Evolutionary conservation across 2,797 vertebrate genomes (phyloP), one percentile per base, ranked within the genome.

Genomic region (Sandelia bainsii): DNA sequence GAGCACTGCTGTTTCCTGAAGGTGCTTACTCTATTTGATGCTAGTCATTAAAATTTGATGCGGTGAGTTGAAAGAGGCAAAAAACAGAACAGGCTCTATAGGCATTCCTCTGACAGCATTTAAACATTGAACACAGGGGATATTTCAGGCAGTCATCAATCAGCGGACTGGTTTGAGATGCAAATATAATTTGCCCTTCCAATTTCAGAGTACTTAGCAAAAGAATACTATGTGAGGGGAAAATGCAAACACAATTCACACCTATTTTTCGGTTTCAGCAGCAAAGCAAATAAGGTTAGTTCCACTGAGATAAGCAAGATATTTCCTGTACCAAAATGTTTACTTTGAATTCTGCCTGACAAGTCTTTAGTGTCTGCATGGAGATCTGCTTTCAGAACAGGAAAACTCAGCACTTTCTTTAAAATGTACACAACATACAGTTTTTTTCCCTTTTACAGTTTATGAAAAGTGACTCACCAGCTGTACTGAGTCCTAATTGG

Each of bases 401-500:
- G n/a, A 46, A 68, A 62, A 22, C 25, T 48, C 65, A 72, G 50
- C 34, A 46, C 42, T 70, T 71, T 59, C 23, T 13, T 14, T 53
- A 45, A 60, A 71, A 44, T 37, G 4, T 13, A 59, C 62, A 70
- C 73, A 62, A 67, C 56, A 56, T 10, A 70, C 23, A 8, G 39
- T 44, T 63, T 63, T 29, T 12, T 45, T 46, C 58, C 66, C 40
- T 56, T 73, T 65, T 52, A 62, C 49, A 45, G 27, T 54, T 54
- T 20, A 62, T 62, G 44, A 76, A 51, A 65, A 69, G 68, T 76
- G 68, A 66, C 53, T 56, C 17, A 1, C 42, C 45, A 51, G 66
- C 79, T 75, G 69, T 29, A 42, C 11, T 0, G 34, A 22, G n/a
- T 27, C 62, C 56, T 83, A 90, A 88, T 87, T 87, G 77, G 75